Percentiles rank a stretch among this genome's conserved stretches.
Conservation (phyloP, 1,140 invertebrate genomes). For the Subanguina moxae region DNA sequence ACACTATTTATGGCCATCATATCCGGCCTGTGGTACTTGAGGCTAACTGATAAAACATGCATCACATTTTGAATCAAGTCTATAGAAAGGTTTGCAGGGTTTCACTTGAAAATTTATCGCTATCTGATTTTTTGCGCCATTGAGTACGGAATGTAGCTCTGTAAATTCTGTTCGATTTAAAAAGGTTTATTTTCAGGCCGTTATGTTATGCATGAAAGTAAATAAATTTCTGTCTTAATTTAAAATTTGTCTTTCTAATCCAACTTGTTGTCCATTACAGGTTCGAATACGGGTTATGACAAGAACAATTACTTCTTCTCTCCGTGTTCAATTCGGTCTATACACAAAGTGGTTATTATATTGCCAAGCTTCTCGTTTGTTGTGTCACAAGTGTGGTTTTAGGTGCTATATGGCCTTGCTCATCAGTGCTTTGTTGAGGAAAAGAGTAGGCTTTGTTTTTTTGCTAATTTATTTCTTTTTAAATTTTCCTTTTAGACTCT, state of each 20-base stretch:
- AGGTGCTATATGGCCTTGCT: constrained; percentile 35
- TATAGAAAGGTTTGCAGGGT: too few species aligned
- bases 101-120: too few species aligned
- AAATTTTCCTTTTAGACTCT: not conserved
- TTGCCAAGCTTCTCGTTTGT: not conserved
- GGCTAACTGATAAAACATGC: too few species aligned
- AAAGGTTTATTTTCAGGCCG: constrained; percentile 31
- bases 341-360: constrained; percentile 15
- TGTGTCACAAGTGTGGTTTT: not conserved
- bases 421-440: constrained; percentile 44
- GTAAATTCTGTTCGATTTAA: too few species aligned
- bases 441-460: not conserved
- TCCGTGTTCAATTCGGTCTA: constrained; percentile 36
- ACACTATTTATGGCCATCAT: too few species aligned
- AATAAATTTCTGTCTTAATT: not conserved
- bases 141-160: too few species aligned
- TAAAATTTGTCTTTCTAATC: not conserved
- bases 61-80: too few species aligned
- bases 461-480: not conserved
- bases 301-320: constrained; percentile 46
- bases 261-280: not conserved
- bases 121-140: too few species aligned
- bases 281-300: constrained; percentile 41
- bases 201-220: constrained; percentile 44
- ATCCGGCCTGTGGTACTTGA: too few species aligned